A percentile compares a stretch with the other conserved stretches of the same genome.
Evolutionary conservation across 2,113 vertebrate genomes (phyloP).

Genomic region (Enhydra lutris): DNA sequence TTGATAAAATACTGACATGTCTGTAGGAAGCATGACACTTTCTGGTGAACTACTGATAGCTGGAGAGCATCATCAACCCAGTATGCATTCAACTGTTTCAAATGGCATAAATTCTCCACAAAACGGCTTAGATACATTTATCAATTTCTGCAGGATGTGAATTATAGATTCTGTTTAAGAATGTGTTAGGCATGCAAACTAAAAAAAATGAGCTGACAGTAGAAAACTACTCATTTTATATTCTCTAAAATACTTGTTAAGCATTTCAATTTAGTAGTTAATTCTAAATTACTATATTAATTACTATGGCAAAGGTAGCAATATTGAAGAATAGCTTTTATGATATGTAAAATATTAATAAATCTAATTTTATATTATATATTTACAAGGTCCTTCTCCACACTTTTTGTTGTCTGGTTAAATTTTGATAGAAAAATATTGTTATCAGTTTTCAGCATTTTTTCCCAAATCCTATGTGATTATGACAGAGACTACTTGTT

Average conservation of each 20-base stretch:
- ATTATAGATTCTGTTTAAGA: background rate
- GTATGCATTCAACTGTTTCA: background rate
- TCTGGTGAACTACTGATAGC: background rate
- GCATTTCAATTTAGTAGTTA: background rate
- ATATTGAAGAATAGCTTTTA: background rate
- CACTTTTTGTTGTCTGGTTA: background rate
- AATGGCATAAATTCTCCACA: background rate
- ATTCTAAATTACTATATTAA: background rate
- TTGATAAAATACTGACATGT: background rate
- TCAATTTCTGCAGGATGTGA: background rate
- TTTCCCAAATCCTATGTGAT: background rate
- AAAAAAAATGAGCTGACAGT: background rate
- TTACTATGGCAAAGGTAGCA: background rate
- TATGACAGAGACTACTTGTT: background rate
- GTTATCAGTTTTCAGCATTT: background rate
- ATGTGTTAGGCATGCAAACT: background rate
- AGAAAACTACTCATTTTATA: background rate
- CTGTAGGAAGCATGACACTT: background rate
- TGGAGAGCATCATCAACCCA: background rate
- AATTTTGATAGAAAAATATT: background rate
- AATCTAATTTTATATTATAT: background rate
- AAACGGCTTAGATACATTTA: background rate
- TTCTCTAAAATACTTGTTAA: background rate
- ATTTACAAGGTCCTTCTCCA: background rate
- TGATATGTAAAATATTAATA: background rate